These are phyloP conservation scores for Mesoclemmys tuberculata DNA, from an alignment of 2,113 vertebrate species.

Conservation along the genomic window DNA sequence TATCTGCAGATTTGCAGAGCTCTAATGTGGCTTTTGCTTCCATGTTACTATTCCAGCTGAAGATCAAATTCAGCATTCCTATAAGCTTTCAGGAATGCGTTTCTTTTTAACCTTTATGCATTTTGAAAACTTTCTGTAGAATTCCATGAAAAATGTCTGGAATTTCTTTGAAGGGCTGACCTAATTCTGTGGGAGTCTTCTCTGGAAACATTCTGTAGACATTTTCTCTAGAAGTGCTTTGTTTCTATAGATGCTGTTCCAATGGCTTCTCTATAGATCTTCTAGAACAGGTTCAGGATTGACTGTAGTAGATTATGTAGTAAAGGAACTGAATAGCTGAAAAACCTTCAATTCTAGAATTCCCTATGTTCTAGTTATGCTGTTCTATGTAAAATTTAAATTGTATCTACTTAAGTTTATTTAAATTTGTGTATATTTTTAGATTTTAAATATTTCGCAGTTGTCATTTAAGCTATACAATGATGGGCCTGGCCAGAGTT, in stretches of 20 bases:
- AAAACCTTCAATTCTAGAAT: background rate
- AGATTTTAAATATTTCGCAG: background rate
- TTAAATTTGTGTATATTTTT: background rate
- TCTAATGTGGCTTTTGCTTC: background rate
- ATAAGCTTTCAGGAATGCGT: background rate
- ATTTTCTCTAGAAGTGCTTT: background rate
- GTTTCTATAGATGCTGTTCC: background rate
- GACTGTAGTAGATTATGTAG: background rate
- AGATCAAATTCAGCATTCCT: background rate
- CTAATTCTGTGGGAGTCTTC: background rate
- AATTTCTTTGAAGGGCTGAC: background rate
- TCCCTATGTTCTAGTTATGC: no score
- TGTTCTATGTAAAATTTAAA: background rate
- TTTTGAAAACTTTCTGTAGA: background rate
- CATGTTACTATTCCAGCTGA: background rate
- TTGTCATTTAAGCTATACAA: background rate
- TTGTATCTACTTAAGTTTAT: background rate
- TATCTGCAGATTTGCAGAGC: no score
- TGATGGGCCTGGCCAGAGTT: background rate
- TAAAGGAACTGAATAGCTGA: background rate
- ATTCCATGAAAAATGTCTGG: background rate
- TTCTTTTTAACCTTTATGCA: background rate
- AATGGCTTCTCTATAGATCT: background rate
- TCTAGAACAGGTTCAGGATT: background rate
- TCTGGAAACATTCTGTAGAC: background rate